phyloP scores from a whole-genome alignment of 1,140 invertebrate species.

The Aphis gossypii region DNA sequence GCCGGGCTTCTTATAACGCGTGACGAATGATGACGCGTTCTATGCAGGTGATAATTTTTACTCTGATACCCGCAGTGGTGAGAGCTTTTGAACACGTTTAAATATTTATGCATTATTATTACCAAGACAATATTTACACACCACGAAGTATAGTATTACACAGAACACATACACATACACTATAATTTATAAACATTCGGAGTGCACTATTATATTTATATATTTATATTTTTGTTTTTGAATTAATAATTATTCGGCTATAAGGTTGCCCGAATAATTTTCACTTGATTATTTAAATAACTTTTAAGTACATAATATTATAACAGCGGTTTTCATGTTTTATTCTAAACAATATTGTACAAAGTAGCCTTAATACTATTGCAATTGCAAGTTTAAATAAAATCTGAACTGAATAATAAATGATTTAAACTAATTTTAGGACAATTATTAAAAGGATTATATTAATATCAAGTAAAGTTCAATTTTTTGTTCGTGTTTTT shows the following conservation, averaged over 20 bases:
- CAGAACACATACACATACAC: too few relatives aligned
- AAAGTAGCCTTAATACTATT: neutral
- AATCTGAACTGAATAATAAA: neutral
- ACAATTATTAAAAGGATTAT: neutral
- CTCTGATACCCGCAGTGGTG: neutral
- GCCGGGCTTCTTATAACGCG: neutral
- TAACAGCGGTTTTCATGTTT: neutral
- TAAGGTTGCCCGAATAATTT: neutral
- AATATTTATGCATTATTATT: neutral
- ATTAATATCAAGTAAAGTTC: neutral
- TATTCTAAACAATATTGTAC: neutral
- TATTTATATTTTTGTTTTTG: neutral
- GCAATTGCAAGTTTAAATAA: neutral
- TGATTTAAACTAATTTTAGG: neutral
- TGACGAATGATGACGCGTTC: neutral
- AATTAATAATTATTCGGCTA: neutral
- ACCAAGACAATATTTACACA: neutral
- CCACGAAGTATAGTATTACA: too few relatives aligned
- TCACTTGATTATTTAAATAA: neutral
- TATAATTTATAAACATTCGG: too few relatives aligned
- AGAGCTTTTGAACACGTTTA: neutral
- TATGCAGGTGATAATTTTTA: neutral
- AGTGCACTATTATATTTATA: too few relatives aligned
- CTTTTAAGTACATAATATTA: neutral
- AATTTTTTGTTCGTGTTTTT: neutral